phyloP scores from a whole-genome alignment of 2,888 invertebrate species.

The Rhodophaea formosa region DNA sequence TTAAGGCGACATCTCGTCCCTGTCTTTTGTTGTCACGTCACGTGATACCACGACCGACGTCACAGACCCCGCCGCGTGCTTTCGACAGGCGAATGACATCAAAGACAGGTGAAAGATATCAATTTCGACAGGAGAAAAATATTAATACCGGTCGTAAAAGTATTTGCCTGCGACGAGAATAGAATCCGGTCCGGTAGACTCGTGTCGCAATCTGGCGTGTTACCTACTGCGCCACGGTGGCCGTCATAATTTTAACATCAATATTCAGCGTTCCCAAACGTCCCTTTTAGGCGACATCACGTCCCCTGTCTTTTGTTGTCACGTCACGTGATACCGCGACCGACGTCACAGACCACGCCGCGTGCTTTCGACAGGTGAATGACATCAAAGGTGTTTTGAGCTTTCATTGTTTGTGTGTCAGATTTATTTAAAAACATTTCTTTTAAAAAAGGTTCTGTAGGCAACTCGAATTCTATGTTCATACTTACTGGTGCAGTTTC shows the following conservation, averaged over 20 bases:
- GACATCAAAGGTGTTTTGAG: constrained; percentile 1
- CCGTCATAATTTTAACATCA: background rate
- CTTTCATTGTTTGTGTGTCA: background rate
- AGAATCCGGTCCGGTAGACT: no score
- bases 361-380: background rate
- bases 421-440: background rate
- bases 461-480: background rate
- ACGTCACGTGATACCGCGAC: constrained; percentile 10
- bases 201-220: no score
- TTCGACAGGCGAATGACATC: background rate
- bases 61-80: background rate
- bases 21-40: constrained; percentile 13
- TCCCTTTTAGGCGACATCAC: constrained; percentile 7
- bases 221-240: no score
- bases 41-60: constrained; percentile 10
- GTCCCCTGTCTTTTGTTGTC: constrained; percentile 14
- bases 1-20: constrained; percentile 5
- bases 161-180: no score
- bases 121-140: no score
- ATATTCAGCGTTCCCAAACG: background rate
- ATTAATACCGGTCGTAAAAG: no score
- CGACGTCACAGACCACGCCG: constrained; percentile 2
- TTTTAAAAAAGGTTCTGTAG: background rate
- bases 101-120: background rate
- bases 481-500: no score